Evolutionary conservation across 2,888 invertebrate species (phyloP).

Genomic region (Hoplodrina ambigua): DNA sequence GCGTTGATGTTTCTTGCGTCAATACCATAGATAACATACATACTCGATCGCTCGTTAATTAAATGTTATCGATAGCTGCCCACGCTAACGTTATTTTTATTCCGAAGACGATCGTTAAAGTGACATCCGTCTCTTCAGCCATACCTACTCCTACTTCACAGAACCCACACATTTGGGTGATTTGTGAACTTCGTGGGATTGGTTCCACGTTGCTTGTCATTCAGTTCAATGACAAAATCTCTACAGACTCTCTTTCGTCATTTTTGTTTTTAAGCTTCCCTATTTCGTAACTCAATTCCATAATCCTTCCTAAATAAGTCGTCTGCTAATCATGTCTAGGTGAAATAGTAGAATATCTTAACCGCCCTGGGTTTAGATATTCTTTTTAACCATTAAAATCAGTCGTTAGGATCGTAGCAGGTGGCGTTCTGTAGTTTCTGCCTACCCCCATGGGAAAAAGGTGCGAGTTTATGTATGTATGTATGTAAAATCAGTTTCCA

Average conservation of each 20-base stretch:
- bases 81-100: constrained; percentile 29
- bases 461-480: too few species aligned
- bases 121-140: constrained; percentile 8
- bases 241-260: too few species aligned
- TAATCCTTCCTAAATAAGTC: not conserved
- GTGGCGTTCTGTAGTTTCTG: too few species aligned
- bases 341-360: constrained; percentile 18
- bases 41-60: constrained; percentile 51
- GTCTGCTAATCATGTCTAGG: not conserved
- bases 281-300: too few species aligned
- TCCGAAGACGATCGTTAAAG: constrained; percentile 3
- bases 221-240: not conserved
- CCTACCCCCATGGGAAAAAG: too few species aligned
- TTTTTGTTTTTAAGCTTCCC: too few species aligned
- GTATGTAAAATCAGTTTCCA: too few species aligned
- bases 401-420: too few species aligned
- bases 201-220: not conserved
- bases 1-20: constrained; percentile 71
- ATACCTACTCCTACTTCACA: constrained; percentile 4
- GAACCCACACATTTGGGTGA: constrained; percentile 9
- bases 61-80: constrained; percentile 34
- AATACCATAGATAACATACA: constrained; percentile 70
- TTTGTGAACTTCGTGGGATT: not conserved
- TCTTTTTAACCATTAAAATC: constrained; percentile 7
- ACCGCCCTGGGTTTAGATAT: not conserved